Evolutionary conservation across 2,113 vertebrate species (phyloP), one percentile per base, ranked within the genome.

Genomic region (Strix aluco): DNA sequence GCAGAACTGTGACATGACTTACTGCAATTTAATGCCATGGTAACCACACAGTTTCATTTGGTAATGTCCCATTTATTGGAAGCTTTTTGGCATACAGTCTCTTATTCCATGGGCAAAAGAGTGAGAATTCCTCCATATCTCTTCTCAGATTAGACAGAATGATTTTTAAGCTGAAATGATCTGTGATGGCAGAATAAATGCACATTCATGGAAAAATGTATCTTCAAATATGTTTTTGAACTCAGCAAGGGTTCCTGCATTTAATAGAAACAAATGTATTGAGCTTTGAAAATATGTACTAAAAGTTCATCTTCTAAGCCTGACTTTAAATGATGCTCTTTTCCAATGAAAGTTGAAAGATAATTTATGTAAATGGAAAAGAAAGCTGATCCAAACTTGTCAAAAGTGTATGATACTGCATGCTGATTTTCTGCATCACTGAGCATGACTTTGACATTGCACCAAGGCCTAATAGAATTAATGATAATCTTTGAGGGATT

Each of bases 401-500:
- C 16, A 44, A 10, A 89, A 75, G 5, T 62, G 8, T 59, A 6
- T 51, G 46, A 52, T 36, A 58, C 15, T 59, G 36, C 57, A 11
- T 44, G 38, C 8, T 74, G 63, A 58, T 61, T 93, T 83, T 94
- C 72, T 81, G 29, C 13, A 55, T 46, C 49, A n/a, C 58, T 32
- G 38, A 69, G 34, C 57, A 27, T 15, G 46, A 61, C 55, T 84
- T 84, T 71, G 77, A 85, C 57, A 52, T 52, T 67, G 26, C 49
- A 69, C 7, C 47, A 75, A 81, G 52, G 69, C 65, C 86, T 89
- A 67, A 32, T 17, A 51, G 65, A 96, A 83, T 67, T 78, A 66
- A 78, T 63, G 16, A 55, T 52, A 96, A 88, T 73, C 59, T 86
- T 86, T 27, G 47, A 71, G 52, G 11, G 6, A 96, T 96, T 97